Evolutionary conservation across 2,797 vertebrate species (phyloP), one percentile per base, ranked within the genome.

Genomic region (Clarias pachynema): DNA sequence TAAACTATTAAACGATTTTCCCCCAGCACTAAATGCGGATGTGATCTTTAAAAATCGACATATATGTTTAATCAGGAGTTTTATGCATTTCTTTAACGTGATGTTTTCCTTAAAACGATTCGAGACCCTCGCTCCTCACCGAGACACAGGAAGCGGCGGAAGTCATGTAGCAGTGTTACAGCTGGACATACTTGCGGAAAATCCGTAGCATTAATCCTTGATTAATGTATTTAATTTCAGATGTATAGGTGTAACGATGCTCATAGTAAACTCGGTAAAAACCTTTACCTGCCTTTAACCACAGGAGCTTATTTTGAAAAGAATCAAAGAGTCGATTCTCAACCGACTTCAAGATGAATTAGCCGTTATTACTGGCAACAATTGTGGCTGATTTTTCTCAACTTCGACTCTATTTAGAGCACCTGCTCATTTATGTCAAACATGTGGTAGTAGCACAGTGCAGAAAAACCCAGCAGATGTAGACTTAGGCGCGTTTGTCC

Each of bases 281-380:
- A 29, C 10, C n/a, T n/a, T n/a, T n/a, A n/a, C n/a, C 1, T 3
- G 40, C 26, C 8, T 12, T 22, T 4, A 7, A 29, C 8, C 22
- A 15, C 4, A 31, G 4, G 26, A 20, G n/a, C 4, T 40, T 15
- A 2, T 24, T 62, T 12, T 1, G 15, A 72, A 82, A 73, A 29
- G 81, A 63, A 0, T 75, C 60, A 34, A 34, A 16, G 72, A 66
- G 40, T 65, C 82, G 70, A 53, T 31, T 84, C 82, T 15, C 69
- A 56, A 29, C 40, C 70, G 72, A 77, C 1, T 83, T 59, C 9
- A 0, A 4, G 60, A 29, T 3, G 24, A 44, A 53, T 34, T 34
- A 0, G 5, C 20, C 10, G 31, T n/a, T 44, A 66, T 15, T 53
- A 24, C 5, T 29, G 53, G 22, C 44, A 56, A 2, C 44, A 7